These are phyloP conservation scores for Anguilla rostrata DNA, from an alignment of 2,113 vertebrate species.

Conservation along the genomic window DNA sequence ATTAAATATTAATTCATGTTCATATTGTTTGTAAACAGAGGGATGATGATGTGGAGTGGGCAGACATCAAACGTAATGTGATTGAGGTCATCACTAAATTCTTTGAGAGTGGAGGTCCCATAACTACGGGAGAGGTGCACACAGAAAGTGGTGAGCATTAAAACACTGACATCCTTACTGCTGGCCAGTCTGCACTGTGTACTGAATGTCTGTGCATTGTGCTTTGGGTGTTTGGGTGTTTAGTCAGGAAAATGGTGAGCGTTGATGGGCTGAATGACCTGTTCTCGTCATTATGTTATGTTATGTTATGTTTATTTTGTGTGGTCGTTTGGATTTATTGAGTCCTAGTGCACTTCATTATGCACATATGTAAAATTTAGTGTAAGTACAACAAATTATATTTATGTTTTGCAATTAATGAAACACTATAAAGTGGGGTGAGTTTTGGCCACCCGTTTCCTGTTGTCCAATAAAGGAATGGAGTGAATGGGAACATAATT, in stretches of 20 bases:
- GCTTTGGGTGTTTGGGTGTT: too few relatives aligned
- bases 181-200: not conserved
- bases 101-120: conserved; percentile 69
- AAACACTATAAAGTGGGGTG: too few relatives aligned
- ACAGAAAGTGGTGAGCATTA: conserved; percentile 69
- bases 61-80: conserved; percentile 64
- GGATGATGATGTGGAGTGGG: conserved; percentile 73
- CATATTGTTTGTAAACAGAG: conserved; percentile 46
- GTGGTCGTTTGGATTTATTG: too few relatives aligned
- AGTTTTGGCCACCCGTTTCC: too few relatives aligned
- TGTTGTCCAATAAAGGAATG: not conserved
- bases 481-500: not conserved
- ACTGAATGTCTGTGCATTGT: not conserved
- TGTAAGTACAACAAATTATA: too few relatives aligned
- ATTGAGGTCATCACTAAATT: conserved; percentile 64
- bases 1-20: not conserved
- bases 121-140: conserved; percentile 62
- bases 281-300: too few relatives aligned
- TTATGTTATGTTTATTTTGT: too few relatives aligned
- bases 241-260: too few relatives aligned
- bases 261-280: too few relatives aligned
- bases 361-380: too few relatives aligned
- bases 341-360: too few relatives aligned
- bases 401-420: too few relatives aligned
- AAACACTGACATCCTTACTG: not conserved